Evolutionary conservation across 2,113 vertebrate species (phyloP), one percentile per base, ranked within the genome.

Genomic region (Marmota flaviventris): DNA sequence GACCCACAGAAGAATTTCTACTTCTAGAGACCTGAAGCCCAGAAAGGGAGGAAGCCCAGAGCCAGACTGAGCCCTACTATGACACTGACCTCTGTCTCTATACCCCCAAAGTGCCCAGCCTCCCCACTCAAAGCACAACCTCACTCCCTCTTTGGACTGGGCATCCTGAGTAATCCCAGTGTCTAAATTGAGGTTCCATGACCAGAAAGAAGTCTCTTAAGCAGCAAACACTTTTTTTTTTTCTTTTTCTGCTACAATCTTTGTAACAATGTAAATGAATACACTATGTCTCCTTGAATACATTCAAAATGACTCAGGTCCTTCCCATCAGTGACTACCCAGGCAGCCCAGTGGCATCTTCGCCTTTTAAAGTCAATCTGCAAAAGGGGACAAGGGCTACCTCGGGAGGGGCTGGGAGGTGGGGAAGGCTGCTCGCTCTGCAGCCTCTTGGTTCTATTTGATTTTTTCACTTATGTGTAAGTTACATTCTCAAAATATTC

Each of bases 351-450:
- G 51, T 22, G 18, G 2, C 5, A 1, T 20, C n/a, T 92, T 32
- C 3, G 4, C 48, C 29, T 76, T 67, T 37, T 73, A 42, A 32
- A 69, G 65, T 56, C n/a, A 17, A 48, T 22, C 9, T 2, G 61
- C 22, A 8, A 29, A 37, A 2, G 0, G 16, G 45, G 78, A 58
- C 27, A 34, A 42, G 2, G 29, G 9, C 9, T 11, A 63, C 45
- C n/a, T 69, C 25, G 2, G 17, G 5, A 9, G 67, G 53, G 17
- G 18, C 5, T 0, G 2, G n/a, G 3, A 0, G 58, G 9, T 5
- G 32, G 2, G 14, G 45, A 32, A 58, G 1, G 5, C 4, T 10
- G 0, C 12, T 29, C 48, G 5, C 10, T 20, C 81, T n/a, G 34
- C 25, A 18, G 18, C 5, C 83, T 90, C 48, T 29, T 16, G 42